A percentile compares a stretch with the other conserved stretches of the same genome.
phyloP scores from a whole-genome alignment of 2,888 invertebrate genomes.

The Pterostichus madidus region DNA sequence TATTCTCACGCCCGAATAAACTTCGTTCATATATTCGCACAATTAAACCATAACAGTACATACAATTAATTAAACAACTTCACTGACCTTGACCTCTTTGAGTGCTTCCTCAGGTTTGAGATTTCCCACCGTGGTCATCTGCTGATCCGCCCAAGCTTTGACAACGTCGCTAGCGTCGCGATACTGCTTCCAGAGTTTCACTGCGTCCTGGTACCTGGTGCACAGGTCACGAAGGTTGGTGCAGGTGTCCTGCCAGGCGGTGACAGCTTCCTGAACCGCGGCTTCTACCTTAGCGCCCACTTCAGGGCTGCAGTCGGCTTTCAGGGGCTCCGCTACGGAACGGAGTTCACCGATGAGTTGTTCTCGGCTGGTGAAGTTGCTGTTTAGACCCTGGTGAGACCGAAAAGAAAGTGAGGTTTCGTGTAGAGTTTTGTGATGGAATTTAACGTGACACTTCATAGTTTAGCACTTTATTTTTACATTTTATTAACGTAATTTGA shows the following conservation, averaged over 20 bases:
- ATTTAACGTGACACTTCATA: not conserved
- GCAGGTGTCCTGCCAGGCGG: conserved; percentile 90
- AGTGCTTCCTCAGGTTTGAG: conserved; percentile 86
- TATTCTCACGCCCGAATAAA: not conserved
- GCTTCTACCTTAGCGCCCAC: conserved; percentile 86
- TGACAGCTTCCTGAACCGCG: conserved; percentile 88
- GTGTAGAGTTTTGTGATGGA: not conserved
- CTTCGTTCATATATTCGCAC: not conserved
- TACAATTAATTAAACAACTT: conserved; percentile 1
- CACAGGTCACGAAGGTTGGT: conserved; percentile 87
- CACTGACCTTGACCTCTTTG: conserved; percentile 85
- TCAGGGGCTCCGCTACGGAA: conserved; percentile 85
- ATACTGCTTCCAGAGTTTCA: conserved; percentile 89
- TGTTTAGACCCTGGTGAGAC: conserved; percentile 84
- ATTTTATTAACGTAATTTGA: no score
- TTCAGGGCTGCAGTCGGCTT: conserved; percentile 84
- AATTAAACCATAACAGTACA: conserved; percentile 17
- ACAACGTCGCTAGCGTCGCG: conserved; percentile 88
- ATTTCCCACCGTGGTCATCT: conserved; percentile 85
- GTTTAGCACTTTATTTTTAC: not conserved
- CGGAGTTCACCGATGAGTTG: conserved; percentile 86
- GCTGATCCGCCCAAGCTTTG: conserved; percentile 87
- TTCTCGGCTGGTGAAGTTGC: conserved; percentile 87
- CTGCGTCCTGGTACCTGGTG: conserved; percentile 88
- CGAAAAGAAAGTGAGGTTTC: conserved; percentile 48